These are phyloP conservation scores for Antheraea assamensis DNA, from an alignment of 2,888 invertebrate species.

Conservation along the genomic window DNA sequence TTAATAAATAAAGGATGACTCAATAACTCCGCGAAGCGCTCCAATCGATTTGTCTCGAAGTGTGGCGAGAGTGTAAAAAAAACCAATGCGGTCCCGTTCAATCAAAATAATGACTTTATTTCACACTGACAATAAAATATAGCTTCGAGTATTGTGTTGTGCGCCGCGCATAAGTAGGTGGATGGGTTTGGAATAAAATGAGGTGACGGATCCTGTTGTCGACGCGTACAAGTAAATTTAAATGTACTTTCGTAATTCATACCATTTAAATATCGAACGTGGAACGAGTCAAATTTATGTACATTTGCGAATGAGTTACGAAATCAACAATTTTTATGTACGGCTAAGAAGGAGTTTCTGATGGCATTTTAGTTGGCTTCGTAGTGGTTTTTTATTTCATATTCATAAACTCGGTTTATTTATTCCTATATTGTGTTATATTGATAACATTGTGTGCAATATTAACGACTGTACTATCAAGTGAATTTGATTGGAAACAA, in stretches of 20 bases:
- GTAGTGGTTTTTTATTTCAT: too few relatives aligned
- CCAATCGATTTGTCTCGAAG: constrained; percentile 74
- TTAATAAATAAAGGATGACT: constrained; percentile 36
- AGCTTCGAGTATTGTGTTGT: constrained; percentile 60
- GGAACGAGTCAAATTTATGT: background rate
- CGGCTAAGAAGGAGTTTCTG: too few relatives aligned
- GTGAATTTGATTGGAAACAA: too few relatives aligned
- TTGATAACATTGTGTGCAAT: too few relatives aligned
- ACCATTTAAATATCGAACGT: background rate
- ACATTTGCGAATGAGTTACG: background rate
- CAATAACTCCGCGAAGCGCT: constrained; percentile 65
- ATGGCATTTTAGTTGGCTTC: too few relatives aligned
- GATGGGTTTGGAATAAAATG: constrained; percentile 40
- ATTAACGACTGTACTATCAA: too few relatives aligned
- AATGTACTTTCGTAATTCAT: background rate
- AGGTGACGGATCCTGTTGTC: constrained; percentile 38
- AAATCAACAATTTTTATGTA: background rate
- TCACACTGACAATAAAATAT: constrained; percentile 81
- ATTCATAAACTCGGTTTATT: too few relatives aligned
- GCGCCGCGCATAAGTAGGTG: constrained; percentile 54
- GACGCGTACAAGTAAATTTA: constrained; percentile 2
- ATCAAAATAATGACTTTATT: constrained; percentile 83
- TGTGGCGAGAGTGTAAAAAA: constrained; percentile 50
- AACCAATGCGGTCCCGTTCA: constrained; percentile 55
- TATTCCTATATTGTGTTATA: too few relatives aligned